Evolutionary conservation across 1,140 invertebrate genomes (phyloP).

Genomic region (Lepidurus packardi): DNA sequence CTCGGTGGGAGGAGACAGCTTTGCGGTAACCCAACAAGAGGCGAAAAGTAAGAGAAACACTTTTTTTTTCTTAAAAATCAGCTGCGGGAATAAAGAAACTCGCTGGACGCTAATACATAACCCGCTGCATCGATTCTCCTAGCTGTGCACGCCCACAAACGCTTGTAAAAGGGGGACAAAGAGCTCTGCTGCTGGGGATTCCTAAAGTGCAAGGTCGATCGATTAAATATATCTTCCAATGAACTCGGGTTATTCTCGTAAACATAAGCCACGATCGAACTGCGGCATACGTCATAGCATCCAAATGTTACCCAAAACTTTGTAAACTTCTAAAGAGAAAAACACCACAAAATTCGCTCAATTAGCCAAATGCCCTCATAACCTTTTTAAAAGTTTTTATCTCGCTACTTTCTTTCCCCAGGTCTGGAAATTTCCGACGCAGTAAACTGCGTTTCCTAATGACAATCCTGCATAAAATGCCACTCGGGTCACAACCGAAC

Average conservation of each 20-base stretch:
- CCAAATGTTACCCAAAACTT: too few relatives aligned
- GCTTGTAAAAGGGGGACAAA: not conserved
- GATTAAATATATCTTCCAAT: not conserved
- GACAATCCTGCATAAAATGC: not conserved
- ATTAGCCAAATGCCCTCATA: not conserved
- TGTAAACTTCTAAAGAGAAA: not conserved
- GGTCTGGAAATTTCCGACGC: not conserved
- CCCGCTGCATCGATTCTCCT: not conserved
- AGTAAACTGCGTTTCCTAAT: not conserved
- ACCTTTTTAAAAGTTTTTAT: not conserved
- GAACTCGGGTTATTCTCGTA: not conserved
- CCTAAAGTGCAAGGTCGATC: not conserved
- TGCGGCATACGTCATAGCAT: too few relatives aligned
- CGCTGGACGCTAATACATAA: not conserved
- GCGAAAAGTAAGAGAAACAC: not conserved
- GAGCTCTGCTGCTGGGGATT: not conserved
- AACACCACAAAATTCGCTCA: not conserved
- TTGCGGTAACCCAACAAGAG: not conserved
- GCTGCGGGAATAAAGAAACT: too few relatives aligned
- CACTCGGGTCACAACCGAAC: not conserved
- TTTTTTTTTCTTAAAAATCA: too few relatives aligned
- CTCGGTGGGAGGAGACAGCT: not conserved
- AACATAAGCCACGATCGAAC: too few relatives aligned
- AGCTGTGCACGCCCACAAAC: not conserved
- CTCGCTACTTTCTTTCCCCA: not conserved